Percentiles rank a stretch among this genome's conserved stretches.
phyloP scores from a whole-genome alignment of 2,113 vertebrate species.

The Typhlomys cinereus region DNA sequence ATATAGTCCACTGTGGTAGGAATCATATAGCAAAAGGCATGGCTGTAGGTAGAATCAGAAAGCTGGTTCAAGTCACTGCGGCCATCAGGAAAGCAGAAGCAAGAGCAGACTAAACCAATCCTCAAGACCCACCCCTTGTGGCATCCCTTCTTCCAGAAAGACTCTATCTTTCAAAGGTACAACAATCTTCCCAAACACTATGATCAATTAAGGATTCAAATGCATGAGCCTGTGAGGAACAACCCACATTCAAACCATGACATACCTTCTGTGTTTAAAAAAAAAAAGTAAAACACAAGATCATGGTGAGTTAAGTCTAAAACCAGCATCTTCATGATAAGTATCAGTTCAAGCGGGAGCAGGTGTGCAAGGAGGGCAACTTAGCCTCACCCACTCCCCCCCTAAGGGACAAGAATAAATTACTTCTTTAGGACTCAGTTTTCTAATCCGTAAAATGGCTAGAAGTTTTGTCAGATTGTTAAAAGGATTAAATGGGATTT shows the following conservation, averaged over 20 bases:
- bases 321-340: neutral
- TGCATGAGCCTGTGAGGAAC: neutral
- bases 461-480: neutral
- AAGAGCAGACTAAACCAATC: no score
- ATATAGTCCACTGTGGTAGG: no score
- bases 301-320: constrained; percentile 15
- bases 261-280: neutral
- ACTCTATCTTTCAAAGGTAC: no score
- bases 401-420: neutral
- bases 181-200: no score
- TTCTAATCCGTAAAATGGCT: constrained; percentile 33
- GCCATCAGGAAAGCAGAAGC: no score
- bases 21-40: no score
- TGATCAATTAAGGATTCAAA: neutral
- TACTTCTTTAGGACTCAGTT: neutral
- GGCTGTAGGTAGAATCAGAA: no score
- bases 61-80: no score
- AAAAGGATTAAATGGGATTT: neutral
- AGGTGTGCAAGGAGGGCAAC: neutral
- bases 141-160: no score
- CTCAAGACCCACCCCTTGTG: no score
- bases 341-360: neutral
- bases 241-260: neutral
- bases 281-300: neutral
- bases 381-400: neutral